Conservation (phyloP, 2,888 invertebrate species). For the Incurvaria masculella region DNA sequence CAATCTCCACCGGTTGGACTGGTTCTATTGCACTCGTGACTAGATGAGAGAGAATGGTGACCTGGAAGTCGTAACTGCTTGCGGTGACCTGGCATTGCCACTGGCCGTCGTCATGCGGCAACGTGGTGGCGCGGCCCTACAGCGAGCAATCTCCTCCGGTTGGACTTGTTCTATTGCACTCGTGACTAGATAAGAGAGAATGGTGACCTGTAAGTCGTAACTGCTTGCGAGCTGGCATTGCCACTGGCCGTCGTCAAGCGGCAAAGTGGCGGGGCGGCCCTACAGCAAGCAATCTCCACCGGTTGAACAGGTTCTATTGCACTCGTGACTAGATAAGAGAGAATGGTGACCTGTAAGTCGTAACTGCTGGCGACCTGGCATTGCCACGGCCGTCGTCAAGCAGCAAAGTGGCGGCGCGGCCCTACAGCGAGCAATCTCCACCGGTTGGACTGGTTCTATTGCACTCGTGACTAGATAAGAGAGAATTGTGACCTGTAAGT, state of each 20-base stretch:
- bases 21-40: slow-evolving; percentile 3
- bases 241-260: slow-evolving; percentile 89
- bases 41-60: no score
- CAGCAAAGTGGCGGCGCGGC: no score
- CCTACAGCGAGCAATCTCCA: neutral
- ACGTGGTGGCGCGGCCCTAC: slow-evolving; percentile 76
- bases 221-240: slow-evolving; percentile 91
- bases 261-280: slow-evolving; percentile 77
- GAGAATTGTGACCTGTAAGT: slow-evolving; percentile 60
- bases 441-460: no score
- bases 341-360: neutral
- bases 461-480: no score
- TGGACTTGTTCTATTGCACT: no score
- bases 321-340: no score
- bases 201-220: slow-evolving; percentile 62
- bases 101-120: slow-evolving; percentile 85
- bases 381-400: no score
- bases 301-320: slow-evolving; percentile 19
- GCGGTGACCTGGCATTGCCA: slow-evolving; percentile 96
- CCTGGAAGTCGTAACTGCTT: slow-evolving; percentile 74
- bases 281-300: slow-evolving; percentile 83
- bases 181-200: no score
- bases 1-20: slow-evolving; percentile 69
- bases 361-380: no score
- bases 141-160: slow-evolving; percentile 78